These are phyloP conservation scores for Capitulum mitella DNA, from an alignment of 2,888 invertebrate genomes.

Conservation along the genomic window DNA sequence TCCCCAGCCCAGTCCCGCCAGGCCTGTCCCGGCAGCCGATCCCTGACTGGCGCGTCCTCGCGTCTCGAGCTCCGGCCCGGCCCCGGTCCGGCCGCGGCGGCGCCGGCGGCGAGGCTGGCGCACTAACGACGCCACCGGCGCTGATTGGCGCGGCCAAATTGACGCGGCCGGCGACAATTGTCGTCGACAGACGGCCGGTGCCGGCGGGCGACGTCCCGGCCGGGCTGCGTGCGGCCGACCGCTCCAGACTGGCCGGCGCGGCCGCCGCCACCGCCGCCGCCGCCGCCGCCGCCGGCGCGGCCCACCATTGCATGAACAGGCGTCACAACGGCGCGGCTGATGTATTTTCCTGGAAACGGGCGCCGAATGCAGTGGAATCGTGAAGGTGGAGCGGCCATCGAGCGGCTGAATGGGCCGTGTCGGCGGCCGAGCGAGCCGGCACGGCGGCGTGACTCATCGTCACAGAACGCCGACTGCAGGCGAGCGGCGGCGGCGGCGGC, in stretches of 20 bases:
- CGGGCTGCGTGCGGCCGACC: neutral
- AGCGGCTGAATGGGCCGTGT: neutral
- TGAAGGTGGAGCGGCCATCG: conserved; percentile 10
- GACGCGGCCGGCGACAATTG: neutral
- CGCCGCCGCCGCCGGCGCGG: conserved; percentile 46
- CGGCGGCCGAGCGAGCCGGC: neutral
- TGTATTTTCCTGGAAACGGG: conserved; percentile 26
- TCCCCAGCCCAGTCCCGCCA: too few species aligned
- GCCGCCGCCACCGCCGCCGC: conserved; percentile 51
- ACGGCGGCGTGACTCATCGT: neutral
- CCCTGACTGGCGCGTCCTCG: too few species aligned
- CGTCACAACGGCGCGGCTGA: conserved; percentile 5
- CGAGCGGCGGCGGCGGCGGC: neutral
- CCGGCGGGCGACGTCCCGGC: neutral
- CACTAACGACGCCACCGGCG: neutral
- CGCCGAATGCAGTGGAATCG: conserved; percentile 19
- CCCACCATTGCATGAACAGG: neutral
- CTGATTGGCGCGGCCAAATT: neutral
- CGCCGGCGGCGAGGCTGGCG: too few species aligned
- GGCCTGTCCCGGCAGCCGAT: too few species aligned
- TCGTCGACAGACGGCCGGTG: neutral
- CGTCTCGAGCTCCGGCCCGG: too few species aligned
- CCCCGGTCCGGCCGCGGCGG: too few species aligned
- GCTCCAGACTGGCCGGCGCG: conserved; percentile 42
- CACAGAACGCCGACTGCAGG: neutral